Evolutionary conservation across 2,888 invertebrate genomes (phyloP).

Genomic region (Megalurothrips usitatus): DNA sequence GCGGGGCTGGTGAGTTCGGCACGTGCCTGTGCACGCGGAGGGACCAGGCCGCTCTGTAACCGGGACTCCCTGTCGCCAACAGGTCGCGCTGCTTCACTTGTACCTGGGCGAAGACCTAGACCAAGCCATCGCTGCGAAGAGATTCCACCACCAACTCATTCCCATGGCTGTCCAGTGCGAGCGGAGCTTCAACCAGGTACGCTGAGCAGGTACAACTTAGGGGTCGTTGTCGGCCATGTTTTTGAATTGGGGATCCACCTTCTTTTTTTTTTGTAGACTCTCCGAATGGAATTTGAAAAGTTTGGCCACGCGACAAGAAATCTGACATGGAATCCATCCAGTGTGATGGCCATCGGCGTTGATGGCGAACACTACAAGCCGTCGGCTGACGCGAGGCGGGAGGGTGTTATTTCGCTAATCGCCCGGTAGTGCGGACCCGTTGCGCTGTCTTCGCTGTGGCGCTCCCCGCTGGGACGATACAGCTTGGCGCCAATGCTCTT

Average conservation of each 20-base stretch:
- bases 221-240: neutral
- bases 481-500: no score
- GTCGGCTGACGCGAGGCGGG: neutral
- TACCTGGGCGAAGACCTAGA: slow-evolving; percentile 43
- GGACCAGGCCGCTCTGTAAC: no score
- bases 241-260: no score
- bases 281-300: slow-evolving; percentile 37
- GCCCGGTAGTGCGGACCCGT: neutral
- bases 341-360: slow-evolving; percentile 54
- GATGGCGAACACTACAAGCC: slow-evolving; percentile 42
- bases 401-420: neutral
- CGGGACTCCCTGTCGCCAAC: neutral
- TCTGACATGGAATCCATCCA: slow-evolving; percentile 52
- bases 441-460: neutral
- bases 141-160: slow-evolving; percentile 61
- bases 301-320: slow-evolving; percentile 49
- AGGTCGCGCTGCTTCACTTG: neutral
- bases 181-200: slow-evolving; percentile 47
- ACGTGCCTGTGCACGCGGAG: no score
- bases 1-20: slow-evolving; percentile 59
- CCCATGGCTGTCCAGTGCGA: slow-evolving; percentile 55
- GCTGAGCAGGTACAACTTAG: no score
- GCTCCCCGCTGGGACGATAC: neutral
- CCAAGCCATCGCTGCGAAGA: slow-evolving; percentile 51
- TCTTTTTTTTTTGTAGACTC: neutral